Evolutionary conservation across 2,113 vertebrate species (phyloP).

Genomic region (Laticauda colubrina): DNA sequence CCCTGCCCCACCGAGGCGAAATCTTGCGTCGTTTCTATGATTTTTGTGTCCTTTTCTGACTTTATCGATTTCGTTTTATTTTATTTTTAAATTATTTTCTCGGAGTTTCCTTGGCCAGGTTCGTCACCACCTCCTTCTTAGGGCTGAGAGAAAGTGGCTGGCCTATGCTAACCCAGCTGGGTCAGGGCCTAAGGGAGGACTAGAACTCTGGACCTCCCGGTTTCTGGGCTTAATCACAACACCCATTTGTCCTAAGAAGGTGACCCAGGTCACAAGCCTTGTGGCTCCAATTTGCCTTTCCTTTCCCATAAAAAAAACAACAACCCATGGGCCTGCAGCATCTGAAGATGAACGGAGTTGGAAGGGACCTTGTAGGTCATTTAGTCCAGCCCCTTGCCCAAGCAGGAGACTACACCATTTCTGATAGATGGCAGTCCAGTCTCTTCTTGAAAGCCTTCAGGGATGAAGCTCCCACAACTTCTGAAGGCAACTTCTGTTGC

Average conservation of each 20-base stretch:
- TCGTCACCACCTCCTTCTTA: neutral
- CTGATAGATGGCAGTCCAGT: no score
- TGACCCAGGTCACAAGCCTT: neutral
- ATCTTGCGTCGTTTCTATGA: neutral
- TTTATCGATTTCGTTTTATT: neutral
- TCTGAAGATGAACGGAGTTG: neutral
- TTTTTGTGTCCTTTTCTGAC: neutral
- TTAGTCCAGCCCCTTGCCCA: no score
- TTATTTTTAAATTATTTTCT: neutral
- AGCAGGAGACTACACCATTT: no score
- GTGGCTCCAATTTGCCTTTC: neutral
- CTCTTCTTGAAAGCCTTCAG: no score
- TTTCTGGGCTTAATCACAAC: neutral
- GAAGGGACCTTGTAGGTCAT: no score
- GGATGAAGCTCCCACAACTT: no score
- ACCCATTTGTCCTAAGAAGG: neutral
- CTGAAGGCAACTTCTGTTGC: no score
- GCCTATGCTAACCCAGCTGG: neutral
- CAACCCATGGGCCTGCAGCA: neutral
- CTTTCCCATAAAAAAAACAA: neutral
- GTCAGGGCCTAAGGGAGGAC: neutral
- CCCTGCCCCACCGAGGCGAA: neutral
- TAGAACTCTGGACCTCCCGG: neutral
- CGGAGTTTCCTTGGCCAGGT: neutral
- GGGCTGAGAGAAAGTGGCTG: neutral